A percentile compares a stretch with the other conserved stretches of the same genome.
Conservation (phyloP, 2,113 vertebrate genomes). For the Lota lota region DNA sequence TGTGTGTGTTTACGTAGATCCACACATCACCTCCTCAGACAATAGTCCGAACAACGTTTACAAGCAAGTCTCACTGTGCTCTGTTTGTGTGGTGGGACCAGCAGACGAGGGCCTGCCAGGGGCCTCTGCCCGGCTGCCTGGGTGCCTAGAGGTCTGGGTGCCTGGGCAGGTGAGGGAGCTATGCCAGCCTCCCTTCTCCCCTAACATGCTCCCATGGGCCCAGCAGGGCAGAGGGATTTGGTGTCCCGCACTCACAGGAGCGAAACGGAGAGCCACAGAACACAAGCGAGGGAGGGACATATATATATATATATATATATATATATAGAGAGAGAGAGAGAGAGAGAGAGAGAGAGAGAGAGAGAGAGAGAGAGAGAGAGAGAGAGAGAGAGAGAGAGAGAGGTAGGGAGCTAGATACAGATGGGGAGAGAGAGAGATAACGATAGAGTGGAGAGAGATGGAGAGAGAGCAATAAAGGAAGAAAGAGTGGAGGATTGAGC, state of each 20-base stretch:
- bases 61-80: background rate
- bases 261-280: constrained; percentile 38
- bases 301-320: too few species aligned
- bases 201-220: constrained; percentile 64
- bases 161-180: constrained; percentile 47
- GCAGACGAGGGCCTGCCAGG: constrained; percentile 43
- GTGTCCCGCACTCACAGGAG: constrained; percentile 71
- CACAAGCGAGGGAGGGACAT: constrained; percentile 12
- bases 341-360: constrained; percentile 5
- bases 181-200: constrained; percentile 66
- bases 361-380: background rate
- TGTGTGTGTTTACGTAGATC: background rate
- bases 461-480: too few species aligned
- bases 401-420: too few species aligned
- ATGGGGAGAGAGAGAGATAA: too few species aligned
- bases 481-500: too few species aligned
- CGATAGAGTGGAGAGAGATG: too few species aligned
- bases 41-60: too few species aligned
- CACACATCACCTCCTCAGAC: too few species aligned
- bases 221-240: constrained; percentile 57
- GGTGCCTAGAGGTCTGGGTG: background rate
- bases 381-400: too few species aligned
- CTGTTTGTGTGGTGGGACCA: background rate
- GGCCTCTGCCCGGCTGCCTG: background rate
- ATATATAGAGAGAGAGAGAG: too few species aligned